A percentile compares a stretch with the other conserved stretches of the same genome.
Conservation (phyloP, 1,140 invertebrate species). For the Temnothorax curvispinosus region DNA sequence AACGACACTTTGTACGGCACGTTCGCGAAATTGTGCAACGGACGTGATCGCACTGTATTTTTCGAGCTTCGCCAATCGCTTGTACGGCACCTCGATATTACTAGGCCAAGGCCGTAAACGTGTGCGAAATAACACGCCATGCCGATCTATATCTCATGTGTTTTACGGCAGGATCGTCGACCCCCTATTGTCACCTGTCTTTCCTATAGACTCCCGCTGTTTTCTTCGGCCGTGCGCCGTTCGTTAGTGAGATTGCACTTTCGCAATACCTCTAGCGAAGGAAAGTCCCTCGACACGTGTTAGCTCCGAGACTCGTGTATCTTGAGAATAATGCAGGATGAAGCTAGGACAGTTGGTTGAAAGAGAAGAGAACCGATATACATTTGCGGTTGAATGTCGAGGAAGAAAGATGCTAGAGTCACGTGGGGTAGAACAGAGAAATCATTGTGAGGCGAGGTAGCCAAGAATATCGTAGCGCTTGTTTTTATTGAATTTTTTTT, state of each 20-base stretch:
- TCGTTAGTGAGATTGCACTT: background rate
- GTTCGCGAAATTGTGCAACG: constrained; percentile 10
- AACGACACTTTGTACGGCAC: constrained; percentile 7
- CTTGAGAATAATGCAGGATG: background rate
- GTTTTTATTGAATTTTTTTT: background rate
- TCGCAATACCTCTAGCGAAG: background rate
- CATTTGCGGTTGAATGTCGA: background rate
- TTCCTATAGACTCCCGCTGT: background rate
- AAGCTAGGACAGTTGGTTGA: background rate
- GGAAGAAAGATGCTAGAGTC: background rate
- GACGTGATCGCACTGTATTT: constrained; percentile 2
- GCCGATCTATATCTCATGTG: background rate
- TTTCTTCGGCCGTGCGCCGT: background rate
- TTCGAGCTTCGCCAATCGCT: constrained; percentile 12
- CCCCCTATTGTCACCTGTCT: background rate
- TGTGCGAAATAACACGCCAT: background rate
- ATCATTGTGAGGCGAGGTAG: background rate
- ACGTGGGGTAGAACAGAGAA: background rate
- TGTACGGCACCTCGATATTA: constrained; percentile 14
- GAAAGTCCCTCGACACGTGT: background rate
- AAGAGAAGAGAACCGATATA: background rate
- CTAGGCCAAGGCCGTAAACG: constrained; percentile 42
- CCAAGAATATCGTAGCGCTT: background rate
- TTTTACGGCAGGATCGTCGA: constrained; percentile 8
- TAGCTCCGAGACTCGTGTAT: background rate